These are phyloP conservation scores for Onchidella celtica DNA, from an alignment of 2,888 invertebrate genomes.

Conservation along the genomic window DNA sequence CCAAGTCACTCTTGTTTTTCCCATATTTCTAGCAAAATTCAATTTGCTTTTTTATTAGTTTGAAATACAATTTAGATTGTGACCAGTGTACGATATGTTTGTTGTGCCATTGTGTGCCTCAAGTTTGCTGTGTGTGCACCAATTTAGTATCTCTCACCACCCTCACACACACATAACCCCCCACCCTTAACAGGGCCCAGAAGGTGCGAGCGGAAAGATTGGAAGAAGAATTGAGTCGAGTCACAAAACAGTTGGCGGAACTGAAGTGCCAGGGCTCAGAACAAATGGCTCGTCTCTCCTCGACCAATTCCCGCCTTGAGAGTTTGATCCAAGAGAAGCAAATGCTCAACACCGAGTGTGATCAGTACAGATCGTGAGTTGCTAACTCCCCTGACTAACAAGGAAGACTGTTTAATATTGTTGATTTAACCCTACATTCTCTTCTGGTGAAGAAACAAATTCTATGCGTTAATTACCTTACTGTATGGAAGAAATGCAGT, in stretches of 20 bases:
- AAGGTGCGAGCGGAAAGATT: slow-evolving; percentile 76
- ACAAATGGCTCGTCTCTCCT: slow-evolving; percentile 68
- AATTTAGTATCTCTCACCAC: too few relatives aligned
- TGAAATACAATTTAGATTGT: too few relatives aligned
- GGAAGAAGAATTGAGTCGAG: slow-evolving; percentile 73
- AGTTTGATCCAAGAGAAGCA: slow-evolving; percentile 71
- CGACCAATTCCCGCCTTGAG: slow-evolving; percentile 63
- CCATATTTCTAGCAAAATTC: too few relatives aligned
- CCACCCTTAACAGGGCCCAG: slow-evolving; percentile 71
- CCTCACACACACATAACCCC: not conserved
- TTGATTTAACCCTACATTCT: too few relatives aligned
- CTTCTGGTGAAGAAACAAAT: too few relatives aligned
- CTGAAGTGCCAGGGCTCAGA: slow-evolving; percentile 72
- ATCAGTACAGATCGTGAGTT: slow-evolving; percentile 74
- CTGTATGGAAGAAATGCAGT: too few relatives aligned
- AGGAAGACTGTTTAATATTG: not conserved
- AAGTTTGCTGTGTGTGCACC: too few relatives aligned
- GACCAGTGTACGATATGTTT: too few relatives aligned
- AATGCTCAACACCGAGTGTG: slow-evolving; percentile 68
- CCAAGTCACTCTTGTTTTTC: too few relatives aligned
- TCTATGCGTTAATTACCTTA: too few relatives aligned
- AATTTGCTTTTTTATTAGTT: too few relatives aligned
- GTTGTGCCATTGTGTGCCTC: too few relatives aligned
- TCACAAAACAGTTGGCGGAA: slow-evolving; percentile 72
- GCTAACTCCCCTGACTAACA: not conserved